Evolutionary conservation across 2,888 invertebrate genomes (phyloP), one percentile per base, ranked within the genome.

Genomic region (Noctua comes): DNA sequence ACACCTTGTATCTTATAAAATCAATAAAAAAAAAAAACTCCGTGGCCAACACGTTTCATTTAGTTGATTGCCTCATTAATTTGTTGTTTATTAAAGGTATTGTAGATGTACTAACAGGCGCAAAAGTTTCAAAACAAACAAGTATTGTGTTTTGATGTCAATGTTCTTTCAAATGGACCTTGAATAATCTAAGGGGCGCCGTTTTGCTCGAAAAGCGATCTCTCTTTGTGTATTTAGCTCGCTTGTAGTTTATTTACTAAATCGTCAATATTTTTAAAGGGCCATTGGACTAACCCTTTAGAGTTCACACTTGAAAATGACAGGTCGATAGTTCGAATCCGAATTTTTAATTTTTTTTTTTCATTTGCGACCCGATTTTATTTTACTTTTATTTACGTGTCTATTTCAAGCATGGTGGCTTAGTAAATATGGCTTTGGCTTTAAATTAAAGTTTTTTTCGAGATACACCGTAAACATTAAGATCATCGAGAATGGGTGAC

Each of bases 91-190:
- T 54, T 54, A 13, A 24, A 1, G 13, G 8, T 18, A 13, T 48
- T 31, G 40, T 68, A 21, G 36, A 48, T 65, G 48, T 36, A 51
- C 2, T 8, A 36, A 5, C 27, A 18, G 16, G 5, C 13, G 1
- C 36, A 59, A 77, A 36, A 24, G 40, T 68, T 68, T 48, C 46
- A 66, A 27, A 43, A 51, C 40, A 51, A 48, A 48, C 16, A 10
- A 54, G 36, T 18, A 36, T 59, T 48, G 27, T 40, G 13, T 62
- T 62, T 64, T 6, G 31, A 57, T 77, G 77, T 54, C 43, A 46
- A 54, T 18, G 21, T 18, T 18, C 18, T 40, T 68, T 24, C 1
- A 16, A 40, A 21, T 24, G 5, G 8, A 6, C 57, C 7, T 48
- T 54, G 16, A 43, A 79, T 46, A n/a, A 48, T 11, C 11, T 57